Conservation (phyloP, 92 coral and sea anemone species). For the Porites rus region DNA sequence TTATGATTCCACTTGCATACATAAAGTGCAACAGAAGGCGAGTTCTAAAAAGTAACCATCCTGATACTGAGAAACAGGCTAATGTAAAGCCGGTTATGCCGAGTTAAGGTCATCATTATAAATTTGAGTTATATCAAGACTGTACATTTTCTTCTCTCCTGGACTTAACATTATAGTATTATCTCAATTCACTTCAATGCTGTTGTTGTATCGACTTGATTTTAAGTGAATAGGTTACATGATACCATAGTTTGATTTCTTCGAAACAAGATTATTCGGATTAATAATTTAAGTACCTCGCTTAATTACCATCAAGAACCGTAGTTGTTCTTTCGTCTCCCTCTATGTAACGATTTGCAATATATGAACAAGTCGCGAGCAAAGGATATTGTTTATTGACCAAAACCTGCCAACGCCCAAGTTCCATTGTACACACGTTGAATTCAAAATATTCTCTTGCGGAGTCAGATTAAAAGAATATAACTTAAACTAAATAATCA, state of each 20-base stretch:
- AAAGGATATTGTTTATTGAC: not conserved
- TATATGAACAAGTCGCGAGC: not conserved
- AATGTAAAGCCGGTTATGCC: too few species aligned
- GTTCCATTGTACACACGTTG: not conserved
- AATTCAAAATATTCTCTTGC: not conserved
- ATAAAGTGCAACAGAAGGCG: not conserved
- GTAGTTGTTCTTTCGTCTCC: not conserved
- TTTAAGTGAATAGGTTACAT: not conserved
- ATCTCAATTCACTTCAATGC: not conserved
- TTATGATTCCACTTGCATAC: not conserved
- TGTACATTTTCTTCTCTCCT: too few species aligned
- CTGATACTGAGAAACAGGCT: not conserved
- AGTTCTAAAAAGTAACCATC: not conserved
- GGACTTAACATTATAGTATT: too few species aligned
- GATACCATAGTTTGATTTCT: not conserved
- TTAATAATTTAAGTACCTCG: too few species aligned
- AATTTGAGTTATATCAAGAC: not conserved
- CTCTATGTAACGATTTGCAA: not conserved
- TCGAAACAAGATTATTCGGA: not conserved
- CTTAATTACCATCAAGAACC: not conserved
- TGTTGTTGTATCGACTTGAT: not conserved
- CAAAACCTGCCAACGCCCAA: slow-evolving; percentile 17
- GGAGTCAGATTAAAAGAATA: not conserved
- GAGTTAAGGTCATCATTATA: not conserved
- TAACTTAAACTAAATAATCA: slow-evolving; percentile 4